These are phyloP conservation scores for Phycodurus eques DNA, from an alignment of 2,113 vertebrate genomes.

Conservation along the genomic window DNA sequence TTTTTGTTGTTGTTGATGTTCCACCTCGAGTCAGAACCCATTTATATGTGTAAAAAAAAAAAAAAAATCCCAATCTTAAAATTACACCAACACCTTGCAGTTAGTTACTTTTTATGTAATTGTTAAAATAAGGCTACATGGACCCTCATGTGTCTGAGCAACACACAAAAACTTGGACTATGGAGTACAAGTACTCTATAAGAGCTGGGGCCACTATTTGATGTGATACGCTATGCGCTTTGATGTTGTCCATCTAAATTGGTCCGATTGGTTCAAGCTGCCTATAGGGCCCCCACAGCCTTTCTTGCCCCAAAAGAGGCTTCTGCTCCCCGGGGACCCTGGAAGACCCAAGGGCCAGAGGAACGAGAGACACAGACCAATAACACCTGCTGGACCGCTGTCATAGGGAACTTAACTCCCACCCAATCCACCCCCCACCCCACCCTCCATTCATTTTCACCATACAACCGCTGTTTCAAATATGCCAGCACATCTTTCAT, in stretches of 20 bases:
- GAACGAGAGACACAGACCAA: constrained; percentile 39
- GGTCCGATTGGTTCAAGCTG: constrained; percentile 15
- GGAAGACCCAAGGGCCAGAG: constrained; percentile 31
- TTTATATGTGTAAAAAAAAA: no score
- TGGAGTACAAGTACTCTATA: no score
- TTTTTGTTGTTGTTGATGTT: no score
- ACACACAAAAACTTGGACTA: neutral
- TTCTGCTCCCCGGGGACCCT: constrained; percentile 41
- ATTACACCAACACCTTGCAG: no score
- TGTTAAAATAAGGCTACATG: neutral
- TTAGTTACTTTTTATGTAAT: neutral
- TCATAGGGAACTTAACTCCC: constrained; percentile 39
- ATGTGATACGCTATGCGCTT: neutral
- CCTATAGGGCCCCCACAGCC: constrained; percentile 59
- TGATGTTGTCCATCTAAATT: constrained; percentile 2
- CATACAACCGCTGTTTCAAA: neutral
- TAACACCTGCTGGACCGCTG: constrained; percentile 62
- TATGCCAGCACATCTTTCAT: constrained; percentile 15
- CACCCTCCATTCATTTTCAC: constrained; percentile 35
- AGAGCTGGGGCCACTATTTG: neutral
- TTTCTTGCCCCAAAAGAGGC: constrained; percentile 32
- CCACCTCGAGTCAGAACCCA: no score
- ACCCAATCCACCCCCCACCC: constrained; percentile 42
- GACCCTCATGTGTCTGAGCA: neutral
- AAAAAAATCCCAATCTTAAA: neutral